A percentile compares a stretch with the other conserved stretches of the same genome.
Conservation (phyloP, 2,113 vertebrate species). For the Prionailurus viverrinus region DNA sequence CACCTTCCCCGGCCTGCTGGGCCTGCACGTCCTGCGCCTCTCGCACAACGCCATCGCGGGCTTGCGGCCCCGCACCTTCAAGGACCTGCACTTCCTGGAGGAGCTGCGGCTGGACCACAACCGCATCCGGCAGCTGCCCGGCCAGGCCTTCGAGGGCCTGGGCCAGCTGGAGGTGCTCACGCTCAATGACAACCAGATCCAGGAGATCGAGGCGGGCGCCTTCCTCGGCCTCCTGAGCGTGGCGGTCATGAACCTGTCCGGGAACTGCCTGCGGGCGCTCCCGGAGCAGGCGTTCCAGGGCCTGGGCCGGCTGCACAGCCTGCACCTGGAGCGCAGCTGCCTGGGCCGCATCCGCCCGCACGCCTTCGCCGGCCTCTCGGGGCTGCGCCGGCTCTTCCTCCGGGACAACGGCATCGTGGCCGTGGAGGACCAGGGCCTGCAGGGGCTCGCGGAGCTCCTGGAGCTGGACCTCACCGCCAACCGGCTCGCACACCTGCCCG, state of each 20-base stretch:
- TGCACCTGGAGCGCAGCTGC: slow-evolving; percentile 95
- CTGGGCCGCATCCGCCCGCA: slow-evolving; percentile 88
- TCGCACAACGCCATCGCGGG: slow-evolving; percentile 92
- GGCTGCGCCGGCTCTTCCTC: slow-evolving; percentile 95
- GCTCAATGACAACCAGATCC: slow-evolving; percentile 94
- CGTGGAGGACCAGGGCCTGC: slow-evolving; percentile 93
- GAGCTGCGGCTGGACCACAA: slow-evolving; percentile 95
- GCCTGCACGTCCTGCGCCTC: slow-evolving; percentile 94
- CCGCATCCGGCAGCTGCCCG: slow-evolving; percentile 89
- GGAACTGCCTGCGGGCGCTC: slow-evolving; percentile 92
- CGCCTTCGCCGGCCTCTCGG: slow-evolving; percentile 91
- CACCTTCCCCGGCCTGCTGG: slow-evolving; percentile 93
- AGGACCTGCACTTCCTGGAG: slow-evolving; percentile 95
- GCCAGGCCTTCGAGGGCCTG: slow-evolving; percentile 94
- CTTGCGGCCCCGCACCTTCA: slow-evolving; percentile 93
- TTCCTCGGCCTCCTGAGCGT: slow-evolving; percentile 93
- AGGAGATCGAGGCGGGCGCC: slow-evolving; percentile 89
- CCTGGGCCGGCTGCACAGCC: slow-evolving; percentile 93
- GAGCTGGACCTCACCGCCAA: slow-evolving; percentile 95
- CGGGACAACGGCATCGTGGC: slow-evolving; percentile 90
- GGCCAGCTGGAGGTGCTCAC: slow-evolving; percentile 94
- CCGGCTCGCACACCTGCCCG: slow-evolving; percentile 88
- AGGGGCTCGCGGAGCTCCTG: slow-evolving; percentile 90
- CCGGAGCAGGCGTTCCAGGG: slow-evolving; percentile 93
- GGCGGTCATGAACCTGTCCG: slow-evolving; percentile 95